Evolutionary conservation across 2,113 vertebrate genomes (phyloP), one percentile per base, ranked within the genome.

Genomic region (Chionis minor): DNA sequence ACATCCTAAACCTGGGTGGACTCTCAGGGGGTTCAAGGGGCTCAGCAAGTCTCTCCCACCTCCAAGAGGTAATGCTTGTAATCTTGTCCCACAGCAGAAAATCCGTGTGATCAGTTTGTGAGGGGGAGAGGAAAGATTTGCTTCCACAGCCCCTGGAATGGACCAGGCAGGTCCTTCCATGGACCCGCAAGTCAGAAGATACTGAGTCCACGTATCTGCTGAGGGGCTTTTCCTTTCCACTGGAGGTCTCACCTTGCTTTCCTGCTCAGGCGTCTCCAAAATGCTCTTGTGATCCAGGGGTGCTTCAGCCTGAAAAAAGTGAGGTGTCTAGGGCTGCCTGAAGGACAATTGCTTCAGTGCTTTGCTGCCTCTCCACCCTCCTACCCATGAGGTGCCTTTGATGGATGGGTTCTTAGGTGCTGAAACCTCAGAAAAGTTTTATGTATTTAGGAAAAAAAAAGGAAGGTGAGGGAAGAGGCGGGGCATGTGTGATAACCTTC

Each of bases 381-480:
- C 66, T 59, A 28, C 11, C 42, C 30, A 32, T 18, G 32, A 8
- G 80, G 33, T 21, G 3, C 28, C 22, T 77, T 63, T 45, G 33
- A 65, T 28, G 30, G 15, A 33, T 9, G 8, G 45, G 22, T 66
- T 82, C 28, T 32, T 67, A 47, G 67, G 15, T 49, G 22, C 21
- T 51, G n/a, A 86, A 92, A 56, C 10, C 32, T n/a, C 40, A 30
- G 44, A 54, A 47, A 79, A 20, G 9, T 49, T 88, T 40, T 14
- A 32, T 7, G 12, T 35, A 58, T 55, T 79, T 71, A 17, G 14
- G 17, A 56, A 42, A 56, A 42, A 19, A 28, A 32, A 27, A 63
- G 5, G 4, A 4, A 3, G n/a, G 30, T 19, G 9, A 27, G 58
- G 5, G 4, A 4, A 3, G n/a, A 27, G 16, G 9, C 35, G 11